Conservation (phyloP, 2,113 vertebrate species). For the Neopipo cinnamomea region DNA sequence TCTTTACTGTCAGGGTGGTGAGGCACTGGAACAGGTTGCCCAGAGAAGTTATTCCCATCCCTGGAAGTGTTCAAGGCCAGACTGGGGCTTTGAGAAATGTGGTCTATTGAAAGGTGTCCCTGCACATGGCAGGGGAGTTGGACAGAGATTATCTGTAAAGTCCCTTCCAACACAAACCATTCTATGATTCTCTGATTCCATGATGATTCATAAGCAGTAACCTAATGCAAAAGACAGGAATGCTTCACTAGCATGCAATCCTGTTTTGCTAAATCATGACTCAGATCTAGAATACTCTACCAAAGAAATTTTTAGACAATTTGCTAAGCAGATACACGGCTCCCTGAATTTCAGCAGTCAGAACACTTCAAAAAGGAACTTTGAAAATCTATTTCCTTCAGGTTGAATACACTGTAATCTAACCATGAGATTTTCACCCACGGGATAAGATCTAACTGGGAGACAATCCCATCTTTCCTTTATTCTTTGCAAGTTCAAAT, state of each 20-base stretch:
- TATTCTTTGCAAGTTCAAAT: background rate
- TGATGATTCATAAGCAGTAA: background rate
- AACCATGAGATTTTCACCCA: background rate
- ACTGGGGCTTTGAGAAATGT: background rate
- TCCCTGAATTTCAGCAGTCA: background rate
- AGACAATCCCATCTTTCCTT: background rate
- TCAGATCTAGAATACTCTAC: background rate
- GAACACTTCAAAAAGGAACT: background rate
- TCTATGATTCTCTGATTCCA: background rate
- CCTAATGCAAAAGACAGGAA: background rate
- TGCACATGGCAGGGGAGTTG: background rate
- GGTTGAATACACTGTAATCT: background rate
- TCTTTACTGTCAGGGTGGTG: background rate
- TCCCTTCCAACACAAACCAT: background rate
- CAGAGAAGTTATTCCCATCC: background rate
- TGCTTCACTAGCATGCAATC: background rate
- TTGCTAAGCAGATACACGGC: background rate
- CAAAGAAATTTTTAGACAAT: background rate
- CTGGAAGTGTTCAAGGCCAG: background rate
- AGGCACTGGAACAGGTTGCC: background rate
- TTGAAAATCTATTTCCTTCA: background rate
- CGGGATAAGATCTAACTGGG: background rate
- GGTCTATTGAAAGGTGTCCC: background rate
- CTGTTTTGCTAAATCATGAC: background rate
- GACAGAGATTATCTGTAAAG: background rate